Evolutionary conservation across 2,113 vertebrate genomes (phyloP).

Genomic region (Macquaria ambigua): DNA sequence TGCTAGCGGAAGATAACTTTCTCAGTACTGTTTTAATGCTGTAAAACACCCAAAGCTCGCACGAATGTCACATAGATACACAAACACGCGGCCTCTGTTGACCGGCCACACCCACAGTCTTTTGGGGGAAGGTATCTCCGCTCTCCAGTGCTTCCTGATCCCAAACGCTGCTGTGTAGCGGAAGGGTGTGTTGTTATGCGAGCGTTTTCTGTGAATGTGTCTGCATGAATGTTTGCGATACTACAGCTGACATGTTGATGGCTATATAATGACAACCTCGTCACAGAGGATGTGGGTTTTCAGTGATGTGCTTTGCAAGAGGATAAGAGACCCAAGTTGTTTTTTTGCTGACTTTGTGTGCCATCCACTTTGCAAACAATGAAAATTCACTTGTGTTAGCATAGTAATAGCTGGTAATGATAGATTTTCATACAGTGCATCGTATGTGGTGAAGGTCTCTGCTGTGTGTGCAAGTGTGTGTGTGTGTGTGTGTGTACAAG

Average conservation of each 20-base stretch:
- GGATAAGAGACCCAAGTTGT: conserved; percentile 22
- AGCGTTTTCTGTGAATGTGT: conserved; percentile 15
- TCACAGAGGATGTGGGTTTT: conserved; percentile 79
- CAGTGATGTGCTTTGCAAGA: conserved; percentile 40
- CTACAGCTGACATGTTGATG: conserved; percentile 67
- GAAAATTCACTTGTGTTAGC: conserved; percentile 11
- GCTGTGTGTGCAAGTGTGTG: background rate
- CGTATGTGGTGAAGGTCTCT: background rate
- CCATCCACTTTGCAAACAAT: conserved; percentile 2
- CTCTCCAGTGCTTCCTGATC: conserved; percentile 70
- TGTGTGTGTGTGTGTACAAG: too few species aligned
- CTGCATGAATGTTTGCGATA: conserved; percentile 9
- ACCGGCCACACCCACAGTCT: conserved; percentile 48
- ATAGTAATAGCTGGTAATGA: background rate
- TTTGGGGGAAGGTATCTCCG: conserved; percentile 48
- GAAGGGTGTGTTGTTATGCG: conserved; percentile 61
- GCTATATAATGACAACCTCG: conserved; percentile 60
- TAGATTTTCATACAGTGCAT: background rate
- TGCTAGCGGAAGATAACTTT: background rate
- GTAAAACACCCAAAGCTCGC: conserved; percentile 11
- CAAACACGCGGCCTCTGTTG: conserved; percentile 14
- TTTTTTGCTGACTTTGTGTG: conserved; percentile 22
- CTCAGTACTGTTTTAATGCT: background rate
- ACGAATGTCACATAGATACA: conserved; percentile 4
- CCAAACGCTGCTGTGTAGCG: conserved; percentile 43